These are phyloP conservation scores for Chiloscyllium punctatum DNA, from an alignment of 2,797 vertebrate genomes.

Conservation along the genomic window DNA sequence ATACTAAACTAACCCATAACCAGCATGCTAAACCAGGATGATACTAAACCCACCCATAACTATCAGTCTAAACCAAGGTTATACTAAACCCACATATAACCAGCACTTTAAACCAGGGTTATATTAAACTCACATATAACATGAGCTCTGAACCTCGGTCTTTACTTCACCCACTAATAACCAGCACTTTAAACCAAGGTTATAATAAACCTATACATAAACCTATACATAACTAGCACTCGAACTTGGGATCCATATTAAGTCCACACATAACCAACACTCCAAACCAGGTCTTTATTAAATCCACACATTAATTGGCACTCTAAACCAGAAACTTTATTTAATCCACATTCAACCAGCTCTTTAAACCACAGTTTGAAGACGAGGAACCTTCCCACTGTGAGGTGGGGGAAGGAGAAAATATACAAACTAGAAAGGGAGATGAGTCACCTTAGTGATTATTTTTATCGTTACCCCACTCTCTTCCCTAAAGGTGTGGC, in stretches of 20 bases:
- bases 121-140: not conserved
- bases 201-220: not conserved
- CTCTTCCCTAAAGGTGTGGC: not conserved
- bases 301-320: too few species aligned
- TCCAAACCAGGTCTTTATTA: not conserved
- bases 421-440: too few species aligned
- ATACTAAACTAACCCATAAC: not conserved
- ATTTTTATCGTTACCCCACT: not conserved
- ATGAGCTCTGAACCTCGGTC: too few species aligned
- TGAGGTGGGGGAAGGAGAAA: too few species aligned
- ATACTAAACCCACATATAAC: too few species aligned
- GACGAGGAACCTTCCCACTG: not conserved
- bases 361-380: not conserved
- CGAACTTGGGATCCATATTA: not conserved
- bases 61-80: not conserved
- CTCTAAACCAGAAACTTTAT: not conserved
- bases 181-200: not conserved
- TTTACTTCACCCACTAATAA: too few species aligned
- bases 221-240: not conserved
- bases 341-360: not conserved
- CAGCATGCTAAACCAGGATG: not conserved
- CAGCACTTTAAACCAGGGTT: too few species aligned
- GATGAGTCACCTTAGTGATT: not conserved
- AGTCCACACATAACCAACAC: not conserved
- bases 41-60: not conserved